Conservation (phyloP, 2,797 vertebrate species). For the Ibycter americanus region DNA sequence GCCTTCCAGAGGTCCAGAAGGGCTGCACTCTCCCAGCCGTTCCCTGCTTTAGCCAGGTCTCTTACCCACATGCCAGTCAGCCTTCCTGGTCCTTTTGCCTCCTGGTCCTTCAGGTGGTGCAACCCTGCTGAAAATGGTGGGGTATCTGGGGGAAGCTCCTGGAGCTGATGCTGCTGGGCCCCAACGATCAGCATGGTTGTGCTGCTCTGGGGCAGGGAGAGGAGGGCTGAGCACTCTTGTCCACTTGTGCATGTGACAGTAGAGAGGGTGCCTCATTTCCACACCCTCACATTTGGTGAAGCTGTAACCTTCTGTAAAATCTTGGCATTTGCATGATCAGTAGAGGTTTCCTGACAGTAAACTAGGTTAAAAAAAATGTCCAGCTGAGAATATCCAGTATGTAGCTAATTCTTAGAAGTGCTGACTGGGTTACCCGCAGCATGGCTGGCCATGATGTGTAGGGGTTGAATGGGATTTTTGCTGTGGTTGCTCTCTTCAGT, state of each 20-base stretch:
- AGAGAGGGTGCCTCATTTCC: not conserved
- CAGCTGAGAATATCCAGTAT: not conserved
- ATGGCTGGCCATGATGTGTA: not conserved
- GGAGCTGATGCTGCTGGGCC: not conserved
- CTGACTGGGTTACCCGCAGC: not conserved
- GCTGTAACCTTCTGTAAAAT: not conserved
- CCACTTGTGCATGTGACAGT: not conserved
- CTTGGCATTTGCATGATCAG: not conserved
- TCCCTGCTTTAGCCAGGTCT: not conserved
- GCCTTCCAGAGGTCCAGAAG: not conserved
- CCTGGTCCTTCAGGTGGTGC: not conserved
- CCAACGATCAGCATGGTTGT: fast-evolving
- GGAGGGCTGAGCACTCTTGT: not conserved
- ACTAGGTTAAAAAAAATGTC: not conserved
- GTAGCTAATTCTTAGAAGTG: not conserved
- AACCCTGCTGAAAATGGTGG: not conserved
- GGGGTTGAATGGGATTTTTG: not conserved
- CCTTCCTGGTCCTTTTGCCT: not conserved
- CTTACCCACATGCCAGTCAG: not conserved
- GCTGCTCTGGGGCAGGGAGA: not conserved
- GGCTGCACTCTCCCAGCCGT: fast-evolving
- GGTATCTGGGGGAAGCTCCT: not conserved
- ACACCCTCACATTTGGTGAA: not conserved
- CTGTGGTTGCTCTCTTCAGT: not conserved
- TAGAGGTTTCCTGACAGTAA: not conserved